These are phyloP conservation scores for Augiades crinisus DNA, from an alignment of 2,888 invertebrate species.

Conservation along the genomic window DNA sequence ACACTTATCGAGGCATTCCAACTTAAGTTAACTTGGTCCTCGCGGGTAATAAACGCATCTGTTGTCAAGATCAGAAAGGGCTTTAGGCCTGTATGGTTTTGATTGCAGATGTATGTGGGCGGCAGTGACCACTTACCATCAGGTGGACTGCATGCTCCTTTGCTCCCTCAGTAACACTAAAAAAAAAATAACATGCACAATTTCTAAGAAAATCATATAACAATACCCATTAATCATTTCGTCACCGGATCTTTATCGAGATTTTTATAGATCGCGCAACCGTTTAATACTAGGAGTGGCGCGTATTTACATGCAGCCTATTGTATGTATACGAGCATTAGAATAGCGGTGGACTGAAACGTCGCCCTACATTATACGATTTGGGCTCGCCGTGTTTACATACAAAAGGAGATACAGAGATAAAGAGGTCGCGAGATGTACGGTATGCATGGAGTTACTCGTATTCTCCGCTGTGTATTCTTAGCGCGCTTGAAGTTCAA, in stretches of 20 bases:
- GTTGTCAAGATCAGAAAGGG: too few species aligned
- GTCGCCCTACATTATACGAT: conserved; percentile 14
- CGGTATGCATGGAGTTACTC: neutral
- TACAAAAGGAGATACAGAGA: conserved; percentile 20
- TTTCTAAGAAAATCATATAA: too few species aligned
- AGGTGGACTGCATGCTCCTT: too few species aligned
- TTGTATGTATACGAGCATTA: conserved; percentile 22
- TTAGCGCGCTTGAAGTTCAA: conserved; percentile 24
- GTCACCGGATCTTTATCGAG: conserved; percentile 18
- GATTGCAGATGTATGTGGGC: too few species aligned
- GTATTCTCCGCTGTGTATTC: conserved; percentile 12
- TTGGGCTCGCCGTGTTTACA: conserved; percentile 23
- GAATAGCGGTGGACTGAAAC: conserved; percentile 26
- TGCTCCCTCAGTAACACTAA: too few species aligned
- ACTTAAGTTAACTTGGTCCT: too few species aligned
- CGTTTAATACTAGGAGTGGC: conserved; percentile 22
- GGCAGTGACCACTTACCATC: too few species aligned
- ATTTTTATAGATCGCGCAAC: conserved; percentile 22
- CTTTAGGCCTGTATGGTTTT: too few species aligned
- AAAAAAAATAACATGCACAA: too few species aligned
- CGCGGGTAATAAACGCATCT: too few species aligned
- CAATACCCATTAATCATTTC: conserved; percentile 18
- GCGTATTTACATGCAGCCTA: conserved; percentile 15
- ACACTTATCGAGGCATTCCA: too few species aligned
- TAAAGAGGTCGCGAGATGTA: conserved; percentile 14